A percentile compares a stretch with the other conserved stretches of the same genome.
phyloP scores from a whole-genome alignment of 1,140 invertebrate genomes.

The Cydia fagiglandana region DNA sequence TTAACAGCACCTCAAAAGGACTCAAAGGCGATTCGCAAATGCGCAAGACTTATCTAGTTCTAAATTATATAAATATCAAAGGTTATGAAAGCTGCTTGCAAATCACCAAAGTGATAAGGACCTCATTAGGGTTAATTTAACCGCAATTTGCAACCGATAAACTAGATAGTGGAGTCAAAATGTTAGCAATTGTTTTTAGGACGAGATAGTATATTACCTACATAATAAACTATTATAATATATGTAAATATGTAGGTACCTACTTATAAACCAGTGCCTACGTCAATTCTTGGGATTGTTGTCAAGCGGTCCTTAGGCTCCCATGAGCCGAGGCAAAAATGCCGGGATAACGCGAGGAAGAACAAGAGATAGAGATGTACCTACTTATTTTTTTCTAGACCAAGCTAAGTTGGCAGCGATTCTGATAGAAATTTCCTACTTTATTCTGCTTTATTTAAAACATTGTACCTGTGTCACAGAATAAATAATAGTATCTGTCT shows the following conservation, averaged over 20 bases:
- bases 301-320: too few relatives aligned
- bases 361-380: too few relatives aligned
- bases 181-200: background rate
- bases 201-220: background rate
- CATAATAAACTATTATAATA: too few relatives aligned
- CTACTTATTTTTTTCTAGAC: too few relatives aligned
- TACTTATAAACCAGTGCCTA: too few relatives aligned
- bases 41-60: background rate
- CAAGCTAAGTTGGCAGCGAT: too few relatives aligned
- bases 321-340: too few relatives aligned
- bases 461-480: background rate
- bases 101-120: background rate
- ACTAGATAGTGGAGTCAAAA: background rate
- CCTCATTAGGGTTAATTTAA: conserved; percentile 1
- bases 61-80: background rate
- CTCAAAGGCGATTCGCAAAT: background rate
- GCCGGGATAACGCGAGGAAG: too few relatives aligned
- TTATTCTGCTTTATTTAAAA: background rate
- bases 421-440: background rate
- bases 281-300: too few relatives aligned
- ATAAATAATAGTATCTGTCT: too few relatives aligned
- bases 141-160: background rate
- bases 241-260: too few relatives aligned
- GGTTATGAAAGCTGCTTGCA: background rate
- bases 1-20: too few relatives aligned